Evolutionary conservation across 1,140 invertebrate species (phyloP).

Genomic region (Melanaphis sacchari): DNA sequence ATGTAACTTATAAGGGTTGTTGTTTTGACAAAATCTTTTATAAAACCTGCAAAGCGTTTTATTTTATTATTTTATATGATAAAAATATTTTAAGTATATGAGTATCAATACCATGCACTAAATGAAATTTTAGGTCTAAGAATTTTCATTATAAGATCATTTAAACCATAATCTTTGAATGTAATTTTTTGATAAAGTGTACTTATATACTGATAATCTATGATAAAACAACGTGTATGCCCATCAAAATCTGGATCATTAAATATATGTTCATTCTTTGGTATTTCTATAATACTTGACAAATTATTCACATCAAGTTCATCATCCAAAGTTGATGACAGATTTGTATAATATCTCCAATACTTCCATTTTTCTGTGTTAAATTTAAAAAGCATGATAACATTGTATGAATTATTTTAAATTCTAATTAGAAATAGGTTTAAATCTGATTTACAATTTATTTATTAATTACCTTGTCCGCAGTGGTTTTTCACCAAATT

Average conservation of each 20-base stretch:
- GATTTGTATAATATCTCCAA: neutral
- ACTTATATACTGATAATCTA: neutral
- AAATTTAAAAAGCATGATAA: neutral
- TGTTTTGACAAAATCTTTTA: neutral
- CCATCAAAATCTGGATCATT: slow-evolving; percentile 41
- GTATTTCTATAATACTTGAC: neutral
- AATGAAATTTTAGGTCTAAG: slow-evolving; percentile 55
- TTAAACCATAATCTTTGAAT: slow-evolving; percentile 41
- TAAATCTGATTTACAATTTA: neutral
- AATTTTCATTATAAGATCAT: slow-evolving; percentile 54
- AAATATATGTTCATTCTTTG: neutral
- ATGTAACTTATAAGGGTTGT: no score
- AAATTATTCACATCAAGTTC: no score
- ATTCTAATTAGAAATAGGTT: neutral
- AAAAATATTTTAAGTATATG: neutral
- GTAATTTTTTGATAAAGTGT: slow-evolving; percentile 41
- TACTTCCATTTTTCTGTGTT: neutral
- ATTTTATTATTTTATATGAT: neutral
- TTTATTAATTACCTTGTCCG: slow-evolving; percentile 51
- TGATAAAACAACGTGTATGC: slow-evolving; percentile 46
- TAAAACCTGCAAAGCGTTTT: slow-evolving; percentile 47
- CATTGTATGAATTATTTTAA: neutral
- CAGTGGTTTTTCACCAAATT: slow-evolving; percentile 56
- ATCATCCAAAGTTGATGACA: fast-evolving
- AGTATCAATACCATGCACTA: slow-evolving; percentile 54